These are phyloP conservation scores for Yoshiicerus persimilis DNA, from an alignment of 1,140 invertebrate genomes.

Conservation along the genomic window DNA sequence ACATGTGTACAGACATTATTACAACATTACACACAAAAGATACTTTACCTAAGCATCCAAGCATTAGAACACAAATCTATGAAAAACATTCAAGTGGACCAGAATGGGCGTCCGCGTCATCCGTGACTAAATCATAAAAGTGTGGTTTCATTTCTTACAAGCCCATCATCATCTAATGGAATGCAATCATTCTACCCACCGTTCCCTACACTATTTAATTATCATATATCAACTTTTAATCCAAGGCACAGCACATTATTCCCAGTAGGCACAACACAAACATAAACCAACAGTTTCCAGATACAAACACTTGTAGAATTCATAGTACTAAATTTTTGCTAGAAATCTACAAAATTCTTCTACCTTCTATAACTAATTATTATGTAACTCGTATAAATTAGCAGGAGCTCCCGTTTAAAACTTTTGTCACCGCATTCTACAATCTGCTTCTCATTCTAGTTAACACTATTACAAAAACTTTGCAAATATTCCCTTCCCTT, in stretches of 20 bases:
- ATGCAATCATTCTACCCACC: neutral
- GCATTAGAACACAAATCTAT: neutral
- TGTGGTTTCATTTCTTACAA: neutral
- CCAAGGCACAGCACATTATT: neutral
- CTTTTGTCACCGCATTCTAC: no score
- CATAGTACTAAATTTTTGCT: no score
- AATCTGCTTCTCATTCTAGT: no score
- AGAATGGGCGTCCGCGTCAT: neutral
- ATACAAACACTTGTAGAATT: no score
- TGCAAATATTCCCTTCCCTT: no score
- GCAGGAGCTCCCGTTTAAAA: no score
- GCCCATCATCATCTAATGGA: neutral
- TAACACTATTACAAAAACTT: no score
- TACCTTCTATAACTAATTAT: no score
- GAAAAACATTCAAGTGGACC: neutral
- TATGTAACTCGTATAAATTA: no score
- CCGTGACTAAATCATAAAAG: conserved; percentile 1
- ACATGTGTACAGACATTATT: neutral
- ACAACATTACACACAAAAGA: neutral
- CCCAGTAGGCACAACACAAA: no score
- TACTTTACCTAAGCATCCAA: neutral
- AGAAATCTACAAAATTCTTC: no score
- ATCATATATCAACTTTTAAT: neutral
- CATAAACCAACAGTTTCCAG: no score
- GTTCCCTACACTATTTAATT: neutral